phyloP scores from a whole-genome alignment of 2,888 invertebrate species.

The Cenopis cana region DNA sequence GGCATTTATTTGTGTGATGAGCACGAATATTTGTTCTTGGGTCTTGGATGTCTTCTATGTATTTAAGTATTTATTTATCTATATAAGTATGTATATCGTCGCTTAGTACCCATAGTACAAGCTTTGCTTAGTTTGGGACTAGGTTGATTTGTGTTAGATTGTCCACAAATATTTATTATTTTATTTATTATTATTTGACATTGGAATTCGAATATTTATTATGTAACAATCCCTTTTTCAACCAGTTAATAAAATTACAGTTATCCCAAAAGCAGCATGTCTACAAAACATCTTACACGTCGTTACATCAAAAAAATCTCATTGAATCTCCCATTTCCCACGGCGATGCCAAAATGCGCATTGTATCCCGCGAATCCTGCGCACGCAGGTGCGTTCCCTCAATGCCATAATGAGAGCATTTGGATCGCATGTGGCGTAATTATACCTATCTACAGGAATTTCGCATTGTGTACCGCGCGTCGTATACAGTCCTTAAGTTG shows the following conservation, averaged over 20 bases:
- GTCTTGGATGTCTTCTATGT: too few species aligned
- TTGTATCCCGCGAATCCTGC: conserved; percentile 53
- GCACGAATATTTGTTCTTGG: too few species aligned
- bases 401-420: conserved; percentile 51
- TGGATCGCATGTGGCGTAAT: conserved; percentile 55
- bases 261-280: conserved; percentile 3
- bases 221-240: not conserved
- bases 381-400: conserved; percentile 68
- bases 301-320: conserved; percentile 17
- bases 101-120: too few species aligned
- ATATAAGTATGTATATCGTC: too few species aligned
- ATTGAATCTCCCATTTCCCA: conserved; percentile 38
- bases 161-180: too few species aligned
- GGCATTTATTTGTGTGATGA: too few species aligned
- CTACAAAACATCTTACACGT: conserved; percentile 23
- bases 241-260: conserved; percentile 6
- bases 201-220: not conserved
- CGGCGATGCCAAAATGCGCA: conserved; percentile 34
- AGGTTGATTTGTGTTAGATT: too few species aligned
- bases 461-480: conserved; percentile 55
- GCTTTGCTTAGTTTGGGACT: too few species aligned
- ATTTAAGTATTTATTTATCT: too few species aligned
- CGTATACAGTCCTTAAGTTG: conserved; percentile 2
- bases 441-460: conserved; percentile 57
- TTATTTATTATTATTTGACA: too few species aligned